A percentile compares a stretch with the other conserved stretches of the same genome.
phyloP scores from a whole-genome alignment of 2,797 vertebrate genomes.

The Acanthornis magna region DNA sequence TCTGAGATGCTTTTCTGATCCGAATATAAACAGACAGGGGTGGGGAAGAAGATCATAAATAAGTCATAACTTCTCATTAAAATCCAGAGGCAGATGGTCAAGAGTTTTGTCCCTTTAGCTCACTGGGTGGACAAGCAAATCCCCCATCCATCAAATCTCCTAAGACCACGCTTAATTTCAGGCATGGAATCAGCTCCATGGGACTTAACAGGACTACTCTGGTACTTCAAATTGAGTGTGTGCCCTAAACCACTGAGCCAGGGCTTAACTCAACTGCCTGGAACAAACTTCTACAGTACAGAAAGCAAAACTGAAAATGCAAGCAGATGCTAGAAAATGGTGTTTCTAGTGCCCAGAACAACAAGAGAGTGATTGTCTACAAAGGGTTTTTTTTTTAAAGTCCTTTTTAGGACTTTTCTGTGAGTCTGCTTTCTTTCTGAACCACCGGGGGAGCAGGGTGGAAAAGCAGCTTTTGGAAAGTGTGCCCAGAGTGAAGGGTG shows the following conservation, averaged over 20 bases:
- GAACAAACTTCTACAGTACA: not conserved
- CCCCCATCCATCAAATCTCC: not conserved
- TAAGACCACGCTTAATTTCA: not conserved
- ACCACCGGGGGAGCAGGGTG: conserved; percentile 11
- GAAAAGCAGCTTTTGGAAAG: conserved; percentile 68
- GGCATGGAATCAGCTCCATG: not conserved
- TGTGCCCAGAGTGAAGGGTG: not conserved
- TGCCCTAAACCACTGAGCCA: not conserved
- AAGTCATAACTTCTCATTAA: conserved; percentile 38
- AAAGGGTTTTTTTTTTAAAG: no score
- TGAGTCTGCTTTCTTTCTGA: conserved; percentile 72
- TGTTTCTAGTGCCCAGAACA: conserved; percentile 50
- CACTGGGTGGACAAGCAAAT: not conserved
- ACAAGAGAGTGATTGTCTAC: conserved; percentile 66
- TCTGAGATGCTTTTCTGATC: conserved; percentile 33
- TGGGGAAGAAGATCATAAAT: conserved; percentile 12
- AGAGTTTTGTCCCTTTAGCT: not conserved
- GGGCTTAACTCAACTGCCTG: not conserved
- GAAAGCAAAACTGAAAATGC: conserved; percentile 29
- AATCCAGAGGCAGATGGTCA: conserved; percentile 29
- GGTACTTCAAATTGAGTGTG: not conserved
- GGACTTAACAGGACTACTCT: not conserved
- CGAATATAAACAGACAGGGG: conserved; percentile 24
- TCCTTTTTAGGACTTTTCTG: conserved; percentile 43
- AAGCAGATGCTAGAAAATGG: not conserved